These are phyloP conservation scores for Mastacembelus armatus DNA, from an alignment of 2,797 vertebrate species.

Conservation along the genomic window DNA sequence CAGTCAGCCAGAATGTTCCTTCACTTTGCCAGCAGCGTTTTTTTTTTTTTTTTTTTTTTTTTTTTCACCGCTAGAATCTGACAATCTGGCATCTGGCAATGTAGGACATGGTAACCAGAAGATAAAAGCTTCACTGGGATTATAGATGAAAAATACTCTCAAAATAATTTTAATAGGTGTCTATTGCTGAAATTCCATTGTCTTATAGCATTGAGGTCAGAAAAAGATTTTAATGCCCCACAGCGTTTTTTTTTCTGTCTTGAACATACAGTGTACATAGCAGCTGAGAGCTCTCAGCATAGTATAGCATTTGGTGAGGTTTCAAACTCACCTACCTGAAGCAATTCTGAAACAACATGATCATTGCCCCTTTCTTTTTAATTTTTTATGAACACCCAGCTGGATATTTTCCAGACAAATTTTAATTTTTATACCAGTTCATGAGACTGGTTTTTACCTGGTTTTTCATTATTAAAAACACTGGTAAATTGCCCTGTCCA, in stretches of 20 bases:
- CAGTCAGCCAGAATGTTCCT: slow-evolving; percentile 30
- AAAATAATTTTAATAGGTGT: slow-evolving; percentile 6
- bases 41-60: no score
- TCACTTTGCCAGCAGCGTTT: slow-evolving; percentile 40
- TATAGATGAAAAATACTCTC: neutral
- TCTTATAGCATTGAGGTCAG: no score
- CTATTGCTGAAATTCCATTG: no score
- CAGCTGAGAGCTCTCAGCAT: no score
- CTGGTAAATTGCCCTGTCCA: neutral
- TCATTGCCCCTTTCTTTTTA: neutral
- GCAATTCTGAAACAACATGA: no score
- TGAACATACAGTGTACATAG: no score
- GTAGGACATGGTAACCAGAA: slow-evolving; percentile 29
- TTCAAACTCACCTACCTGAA: no score
- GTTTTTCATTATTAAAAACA: slow-evolving; percentile 24
- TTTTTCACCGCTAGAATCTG: slow-evolving; percentile 15
- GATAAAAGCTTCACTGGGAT: slow-evolving; percentile 10
- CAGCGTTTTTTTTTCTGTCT: no score
- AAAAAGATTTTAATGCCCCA: no score
- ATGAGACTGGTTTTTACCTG: slow-evolving; percentile 6
- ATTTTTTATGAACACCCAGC: neutral
- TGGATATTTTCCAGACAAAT: neutral
- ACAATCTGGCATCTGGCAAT: slow-evolving; percentile 1
- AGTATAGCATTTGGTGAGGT: no score
- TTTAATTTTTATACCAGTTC: slow-evolving; percentile 8